phyloP scores from a whole-genome alignment of 2,888 invertebrate genomes.

The Pammene fasciana region DNA sequence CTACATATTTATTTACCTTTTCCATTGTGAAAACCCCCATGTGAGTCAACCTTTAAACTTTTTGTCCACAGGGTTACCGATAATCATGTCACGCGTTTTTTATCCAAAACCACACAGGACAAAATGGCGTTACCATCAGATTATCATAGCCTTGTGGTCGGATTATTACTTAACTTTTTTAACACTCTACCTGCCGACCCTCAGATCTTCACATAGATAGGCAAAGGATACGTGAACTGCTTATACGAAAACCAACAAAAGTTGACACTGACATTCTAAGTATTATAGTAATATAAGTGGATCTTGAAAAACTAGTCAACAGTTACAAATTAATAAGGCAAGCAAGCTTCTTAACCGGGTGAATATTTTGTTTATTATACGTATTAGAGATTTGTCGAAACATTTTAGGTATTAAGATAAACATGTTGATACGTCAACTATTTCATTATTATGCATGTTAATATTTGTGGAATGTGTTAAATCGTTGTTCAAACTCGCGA shows the following conservation, averaged over 20 bases:
- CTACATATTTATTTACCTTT: too few relatives aligned
- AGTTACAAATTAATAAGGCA: constrained; percentile 76
- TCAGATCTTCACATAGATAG: constrained; percentile 67
- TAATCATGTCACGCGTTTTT: constrained; percentile 83
- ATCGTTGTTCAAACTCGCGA: constrained; percentile 56
- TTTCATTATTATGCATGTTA: constrained; percentile 44
- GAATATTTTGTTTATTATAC: constrained; percentile 81
- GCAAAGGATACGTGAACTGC: constrained; percentile 64
- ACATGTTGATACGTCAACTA: constrained; percentile 49
- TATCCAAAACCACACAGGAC: constrained; percentile 80
- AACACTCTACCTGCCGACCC: constrained; percentile 73
- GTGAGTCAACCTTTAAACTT: constrained; percentile 60
- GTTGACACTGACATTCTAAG: constrained; percentile 48
- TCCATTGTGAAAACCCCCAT: constrained; percentile 45
- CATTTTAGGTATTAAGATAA: constrained; percentile 77
- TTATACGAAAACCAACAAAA: constrained; percentile 56
- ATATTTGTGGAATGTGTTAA: constrained; percentile 70
- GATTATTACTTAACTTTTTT: constrained; percentile 82
- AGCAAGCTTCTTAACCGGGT: constrained; percentile 81
- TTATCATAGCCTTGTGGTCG: constrained; percentile 79
- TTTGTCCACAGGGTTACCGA: constrained; percentile 70
- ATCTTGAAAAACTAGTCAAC: constrained; percentile 53
- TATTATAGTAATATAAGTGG: constrained; percentile 26
- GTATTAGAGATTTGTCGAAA: constrained; percentile 81
- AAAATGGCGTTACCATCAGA: constrained; percentile 83